Conservation (phyloP, 2,888 invertebrate genomes). For the Ischnura elegans region DNA sequence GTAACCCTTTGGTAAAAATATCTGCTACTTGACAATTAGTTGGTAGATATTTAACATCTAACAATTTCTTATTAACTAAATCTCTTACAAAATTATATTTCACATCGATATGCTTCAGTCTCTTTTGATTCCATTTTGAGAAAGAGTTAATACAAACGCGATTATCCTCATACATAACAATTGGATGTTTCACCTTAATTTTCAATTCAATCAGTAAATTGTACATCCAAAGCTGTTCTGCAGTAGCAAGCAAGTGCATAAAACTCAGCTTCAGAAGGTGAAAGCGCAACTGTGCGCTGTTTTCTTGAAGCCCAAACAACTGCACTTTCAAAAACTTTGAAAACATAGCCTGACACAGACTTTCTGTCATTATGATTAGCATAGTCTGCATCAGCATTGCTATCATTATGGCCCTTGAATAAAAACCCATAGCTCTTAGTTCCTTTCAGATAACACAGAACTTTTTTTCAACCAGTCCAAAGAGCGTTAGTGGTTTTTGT, state of each 20-base stretch:
- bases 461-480: not conserved
- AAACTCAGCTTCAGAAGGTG: not conserved
- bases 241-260: not conserved
- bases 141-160: not conserved
- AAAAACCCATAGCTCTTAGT: not conserved
- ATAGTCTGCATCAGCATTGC: no score
- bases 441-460: not conserved
- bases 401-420: no score
- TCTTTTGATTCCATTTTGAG: not conserved
- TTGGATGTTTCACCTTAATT: constrained; percentile 2
- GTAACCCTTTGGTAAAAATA: not conserved
- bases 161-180: not conserved
- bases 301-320: not conserved
- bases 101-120: not conserved
- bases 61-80: not conserved
- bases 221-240: not conserved
- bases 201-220: constrained; percentile 10
- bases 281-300: not conserved
- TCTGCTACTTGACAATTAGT: no score
- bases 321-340: not conserved
- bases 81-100: not conserved
- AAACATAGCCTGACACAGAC: no score
- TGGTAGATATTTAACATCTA: not conserved
- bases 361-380: no score
- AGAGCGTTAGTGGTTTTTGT: not conserved